Conservation (phyloP, 2,888 invertebrate species). For the Amphipoea oculea region DNA sequence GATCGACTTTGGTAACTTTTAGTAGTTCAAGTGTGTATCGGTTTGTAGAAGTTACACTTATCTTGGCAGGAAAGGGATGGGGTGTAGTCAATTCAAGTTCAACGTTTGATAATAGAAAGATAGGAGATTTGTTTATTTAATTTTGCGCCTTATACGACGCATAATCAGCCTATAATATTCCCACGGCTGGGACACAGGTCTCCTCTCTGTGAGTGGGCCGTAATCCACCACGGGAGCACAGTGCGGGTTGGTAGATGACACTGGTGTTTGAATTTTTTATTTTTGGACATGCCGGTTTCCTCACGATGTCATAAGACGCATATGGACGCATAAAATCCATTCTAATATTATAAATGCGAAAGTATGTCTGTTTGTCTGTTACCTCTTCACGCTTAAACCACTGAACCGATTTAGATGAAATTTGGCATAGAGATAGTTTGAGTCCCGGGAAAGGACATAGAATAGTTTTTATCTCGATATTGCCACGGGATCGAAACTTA, state of each 20-base stretch:
- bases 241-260: background rate
- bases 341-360: no score
- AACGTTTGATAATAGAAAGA: no score
- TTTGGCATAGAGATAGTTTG: no score
- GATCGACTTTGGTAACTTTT: constrained; percentile 26
- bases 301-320: background rate
- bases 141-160: no score
- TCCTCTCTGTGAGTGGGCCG: background rate
- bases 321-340: background rate
- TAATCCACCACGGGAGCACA: background rate
- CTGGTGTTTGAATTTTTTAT: background rate
- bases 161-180: no score
- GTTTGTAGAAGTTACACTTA: background rate
- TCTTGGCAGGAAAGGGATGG: background rate
- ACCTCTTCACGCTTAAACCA: no score
- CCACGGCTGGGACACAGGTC: background rate
- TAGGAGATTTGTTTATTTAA: background rate
- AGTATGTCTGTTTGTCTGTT: no score
- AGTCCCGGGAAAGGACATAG: no score
- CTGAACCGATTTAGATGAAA: no score
- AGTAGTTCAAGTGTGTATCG: constrained; percentile 17
- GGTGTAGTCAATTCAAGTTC: background rate
- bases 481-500: no score
- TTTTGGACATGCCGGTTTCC: background rate
- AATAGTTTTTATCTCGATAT: no score